Conservation (phyloP, 2,113 vertebrate genomes). For the Pseudois nayaur region DNA sequence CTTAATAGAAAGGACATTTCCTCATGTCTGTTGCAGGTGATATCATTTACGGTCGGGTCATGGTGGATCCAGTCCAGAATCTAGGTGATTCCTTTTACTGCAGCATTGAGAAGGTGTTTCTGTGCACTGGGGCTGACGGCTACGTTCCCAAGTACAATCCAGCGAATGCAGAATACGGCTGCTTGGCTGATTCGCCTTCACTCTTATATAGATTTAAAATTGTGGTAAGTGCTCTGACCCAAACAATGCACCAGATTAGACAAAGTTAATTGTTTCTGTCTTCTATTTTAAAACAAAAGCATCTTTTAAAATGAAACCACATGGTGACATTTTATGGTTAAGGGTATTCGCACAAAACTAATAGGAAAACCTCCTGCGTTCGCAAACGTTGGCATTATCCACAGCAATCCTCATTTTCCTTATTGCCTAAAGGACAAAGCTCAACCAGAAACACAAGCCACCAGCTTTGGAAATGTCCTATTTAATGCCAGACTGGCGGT, state of each 20-base stretch:
- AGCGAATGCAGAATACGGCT: conserved; percentile 90
- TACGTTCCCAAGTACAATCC: conserved; percentile 97
- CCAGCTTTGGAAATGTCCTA: conserved; percentile 85
- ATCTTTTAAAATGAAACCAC: background rate
- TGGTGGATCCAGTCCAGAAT: conserved; percentile 98
- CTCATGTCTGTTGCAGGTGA: conserved; percentile 82
- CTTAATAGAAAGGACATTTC: background rate
- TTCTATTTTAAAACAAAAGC: background rate
- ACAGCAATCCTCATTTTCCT: background rate
- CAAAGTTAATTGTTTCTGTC: background rate
- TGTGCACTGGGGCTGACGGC: conserved; percentile 94
- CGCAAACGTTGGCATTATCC: background rate
- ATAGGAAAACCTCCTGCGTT: background rate
- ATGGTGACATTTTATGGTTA: background rate
- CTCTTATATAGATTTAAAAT: conserved; percentile 95
- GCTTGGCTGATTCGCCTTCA: conserved; percentile 92
- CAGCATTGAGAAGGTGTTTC: conserved; percentile 95
- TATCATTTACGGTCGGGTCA: conserved; percentile 91
- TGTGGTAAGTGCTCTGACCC: conserved; percentile 83
- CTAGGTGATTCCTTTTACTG: conserved; percentile 95
- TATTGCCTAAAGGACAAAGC: conserved; percentile 88
- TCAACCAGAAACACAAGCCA: conserved; percentile 92
- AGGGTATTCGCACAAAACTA: background rate
- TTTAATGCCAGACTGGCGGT: conserved; percentile 91
- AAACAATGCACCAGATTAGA: background rate